Base-by-base conservation (phyloP, 2,797 vertebrate genomes). In the Cossypha niveicapilla region DNA sequence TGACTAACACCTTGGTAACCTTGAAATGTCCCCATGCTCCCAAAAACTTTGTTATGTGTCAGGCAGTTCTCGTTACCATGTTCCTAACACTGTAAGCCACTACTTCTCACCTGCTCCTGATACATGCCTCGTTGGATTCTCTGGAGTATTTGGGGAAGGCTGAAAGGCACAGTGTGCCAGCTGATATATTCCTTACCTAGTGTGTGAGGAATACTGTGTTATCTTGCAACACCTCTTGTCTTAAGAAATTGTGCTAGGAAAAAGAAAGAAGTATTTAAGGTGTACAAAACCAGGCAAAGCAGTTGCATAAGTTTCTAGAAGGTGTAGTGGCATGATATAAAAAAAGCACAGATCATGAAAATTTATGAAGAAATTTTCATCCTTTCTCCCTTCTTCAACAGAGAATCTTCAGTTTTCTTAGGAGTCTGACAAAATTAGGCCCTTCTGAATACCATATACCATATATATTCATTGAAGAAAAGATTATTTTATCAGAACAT, bases 211-310 rank as follows among this genome's bases (percentile, higher is more conserved):
- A 58, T 47, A 17, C 5, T n/a, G 12, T 50, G 10, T 53, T 89
- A 37, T 39, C 28, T 53, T 78, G 32, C 50, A 83, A 58, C 3
- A 4, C 1, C 7, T 57, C 50, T 39, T 66, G 22, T 45, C 18
- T 68, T 60, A 27, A 47, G 35, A 62, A 45, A 67, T 28, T 60
- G 10, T 3, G 1, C 22, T 67, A n/a, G 18, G 8, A 34, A 27
- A 25, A 62, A 30, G 35, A 39, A 15, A 0, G 0, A 15, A 0
- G 0, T 27, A 48, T 54, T 68, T 78, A 24, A 21, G 24, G 2
- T 44, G 15, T 30, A 34, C 10, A 45, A 72, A 88, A 34, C 0
- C 18, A 82, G 28, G n/a, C 9, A 71, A 60, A 56, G 4, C 4
- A 41, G 5, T 34, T 65, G 9, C 18, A 87, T 53, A 18, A 37